Conservation (phyloP, 2,113 vertebrate species). For the Salvelinus alpinus region DNA sequence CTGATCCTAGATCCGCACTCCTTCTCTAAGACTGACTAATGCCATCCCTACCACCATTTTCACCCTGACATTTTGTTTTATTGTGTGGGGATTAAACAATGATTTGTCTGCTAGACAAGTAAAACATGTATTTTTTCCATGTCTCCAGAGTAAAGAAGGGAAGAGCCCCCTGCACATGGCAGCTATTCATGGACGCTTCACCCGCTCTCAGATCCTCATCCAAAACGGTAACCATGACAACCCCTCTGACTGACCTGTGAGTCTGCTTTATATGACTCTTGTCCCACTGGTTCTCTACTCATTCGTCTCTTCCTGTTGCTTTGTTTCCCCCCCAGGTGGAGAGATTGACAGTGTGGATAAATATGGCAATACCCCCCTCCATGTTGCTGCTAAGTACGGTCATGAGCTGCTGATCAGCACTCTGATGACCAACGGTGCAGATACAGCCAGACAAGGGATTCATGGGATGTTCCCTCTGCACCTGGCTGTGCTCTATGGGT, state of each 20-base stretch:
- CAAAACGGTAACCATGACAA: conserved; percentile 83
- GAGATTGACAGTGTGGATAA: conserved; percentile 96
- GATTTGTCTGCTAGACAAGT: no score
- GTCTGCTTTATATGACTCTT: neutral
- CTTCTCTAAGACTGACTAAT: no score
- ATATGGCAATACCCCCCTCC: conserved; percentile 96
- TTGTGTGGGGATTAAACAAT: no score
- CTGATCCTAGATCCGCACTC: no score
- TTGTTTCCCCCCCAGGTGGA: conserved; percentile 75
- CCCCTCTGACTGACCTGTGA: neutral
- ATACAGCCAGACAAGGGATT: conserved; percentile 94
- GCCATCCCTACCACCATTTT: no score
- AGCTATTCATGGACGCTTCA: conserved; percentile 95
- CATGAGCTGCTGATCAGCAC: conserved; percentile 98
- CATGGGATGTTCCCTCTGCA: conserved; percentile 97
- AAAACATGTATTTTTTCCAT: neutral
- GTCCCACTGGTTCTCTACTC: neutral
- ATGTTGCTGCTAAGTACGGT: conserved; percentile 97
- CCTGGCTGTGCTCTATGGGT: conserved; percentile 96
- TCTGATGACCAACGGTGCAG: conserved; percentile 96
- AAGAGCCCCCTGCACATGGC: conserved; percentile 98
- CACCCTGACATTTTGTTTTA: no score
- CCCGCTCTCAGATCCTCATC: conserved; percentile 96
- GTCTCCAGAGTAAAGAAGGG: conserved; percentile 89
- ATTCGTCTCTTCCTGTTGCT: neutral